Conservation (phyloP, 2,113 vertebrate genomes). For the Chroicocephalus ridibundus region DNA sequence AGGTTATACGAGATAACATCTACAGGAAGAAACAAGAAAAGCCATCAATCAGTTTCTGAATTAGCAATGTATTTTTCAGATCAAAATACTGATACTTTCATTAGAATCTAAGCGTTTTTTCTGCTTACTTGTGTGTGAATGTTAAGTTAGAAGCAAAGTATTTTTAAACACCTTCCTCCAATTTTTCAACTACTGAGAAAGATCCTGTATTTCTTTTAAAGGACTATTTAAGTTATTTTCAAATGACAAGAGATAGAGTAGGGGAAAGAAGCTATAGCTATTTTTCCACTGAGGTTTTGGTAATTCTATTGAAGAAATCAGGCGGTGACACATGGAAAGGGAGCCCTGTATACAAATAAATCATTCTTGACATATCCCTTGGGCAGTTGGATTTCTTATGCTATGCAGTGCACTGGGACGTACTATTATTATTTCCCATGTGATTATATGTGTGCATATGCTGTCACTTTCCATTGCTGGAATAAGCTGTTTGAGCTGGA, state of each 20-base stretch:
- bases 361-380: conserved; percentile 69
- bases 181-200: not conserved
- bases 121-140: not conserved
- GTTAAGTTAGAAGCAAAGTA: not conserved
- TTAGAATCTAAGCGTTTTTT: not conserved
- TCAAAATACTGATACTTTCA: not conserved
- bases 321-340: conserved; percentile 28
- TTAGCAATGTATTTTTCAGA: not conserved
- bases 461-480: conserved; percentile 67
- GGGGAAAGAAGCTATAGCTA: not conserved
- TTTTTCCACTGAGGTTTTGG: not conserved
- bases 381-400: conserved; percentile 55
- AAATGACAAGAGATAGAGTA: not conserved
- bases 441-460: conserved; percentile 61
- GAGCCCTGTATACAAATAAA: conserved; percentile 45
- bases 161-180: not conserved
- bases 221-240: not conserved
- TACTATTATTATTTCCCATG: conserved; percentile 61
- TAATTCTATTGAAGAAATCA: conserved; percentile 46
- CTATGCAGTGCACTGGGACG: conserved; percentile 19
- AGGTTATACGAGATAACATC: not conserved
- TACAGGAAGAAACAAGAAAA: not conserved
- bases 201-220: not conserved
- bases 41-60: not conserved
- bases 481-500: conserved; percentile 55